Conservation (phyloP, 64 coral and sea anemone genomes). For the Pocillopora damicornis region DNA sequence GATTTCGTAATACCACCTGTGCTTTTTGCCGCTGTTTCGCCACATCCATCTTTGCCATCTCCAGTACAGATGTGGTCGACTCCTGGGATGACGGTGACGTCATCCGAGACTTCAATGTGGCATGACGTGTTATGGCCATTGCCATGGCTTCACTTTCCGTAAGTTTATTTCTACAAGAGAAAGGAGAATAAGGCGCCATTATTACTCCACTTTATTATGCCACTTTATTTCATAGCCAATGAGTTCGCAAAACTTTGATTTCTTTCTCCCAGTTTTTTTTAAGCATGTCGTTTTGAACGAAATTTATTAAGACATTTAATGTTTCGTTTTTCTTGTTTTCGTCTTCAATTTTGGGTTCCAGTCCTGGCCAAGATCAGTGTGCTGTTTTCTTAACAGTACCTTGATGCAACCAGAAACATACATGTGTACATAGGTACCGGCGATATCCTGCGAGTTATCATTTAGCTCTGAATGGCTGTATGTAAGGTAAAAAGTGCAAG, state of each 20-base stretch:
- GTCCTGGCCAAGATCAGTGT: background rate
- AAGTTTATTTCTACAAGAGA: constrained; percentile 64
- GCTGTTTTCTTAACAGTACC: background rate
- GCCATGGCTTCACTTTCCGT: constrained; percentile 94
- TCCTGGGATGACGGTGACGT: constrained; percentile 33
- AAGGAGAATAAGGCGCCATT: background rate
- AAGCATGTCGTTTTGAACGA: too few relatives aligned
- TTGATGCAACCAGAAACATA: background rate
- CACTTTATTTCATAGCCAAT: too few relatives aligned
- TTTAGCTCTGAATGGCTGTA: background rate
- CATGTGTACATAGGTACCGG: background rate
- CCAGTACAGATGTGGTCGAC: constrained; percentile 53
- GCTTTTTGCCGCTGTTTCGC: constrained; percentile 90
- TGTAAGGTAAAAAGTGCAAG: too few relatives aligned
- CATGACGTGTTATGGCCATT: constrained; percentile 77
- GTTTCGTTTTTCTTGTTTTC: too few relatives aligned
- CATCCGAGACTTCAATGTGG: constrained; percentile 70
- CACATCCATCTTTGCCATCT: constrained; percentile 89
- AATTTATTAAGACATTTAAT: too few relatives aligned
- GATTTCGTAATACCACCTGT: constrained; percentile 90
- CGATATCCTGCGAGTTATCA: too few relatives aligned
- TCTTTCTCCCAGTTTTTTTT: too few relatives aligned
- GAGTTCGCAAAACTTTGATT: too few relatives aligned
- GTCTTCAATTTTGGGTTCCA: background rate
- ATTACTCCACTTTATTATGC: background rate